Base-by-base conservation (phyloP, 1,140 invertebrate genomes). In the Apis mellifera region DNA sequence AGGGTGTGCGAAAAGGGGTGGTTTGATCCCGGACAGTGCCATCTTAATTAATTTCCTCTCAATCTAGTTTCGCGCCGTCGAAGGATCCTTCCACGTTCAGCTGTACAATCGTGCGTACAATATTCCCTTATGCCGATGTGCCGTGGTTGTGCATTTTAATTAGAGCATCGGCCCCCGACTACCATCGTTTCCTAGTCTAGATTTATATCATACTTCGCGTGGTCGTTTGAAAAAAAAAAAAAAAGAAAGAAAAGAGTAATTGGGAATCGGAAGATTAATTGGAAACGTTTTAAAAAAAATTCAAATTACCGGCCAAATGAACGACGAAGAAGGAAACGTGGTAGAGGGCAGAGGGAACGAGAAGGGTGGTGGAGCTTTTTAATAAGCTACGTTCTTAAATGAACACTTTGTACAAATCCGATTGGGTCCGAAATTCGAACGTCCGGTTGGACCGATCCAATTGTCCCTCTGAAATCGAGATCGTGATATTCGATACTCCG, bases 41-140 rank as follows among this genome's bases (percentile, higher is more conserved):
- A 81, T 88, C 80, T 88, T 88, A 88, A 88, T 88, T 88, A 88
- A 88, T 88, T 88, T 88, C 77, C 80, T 85, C 83, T 85, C 78
- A 78, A 87, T 88, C 79, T 64, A 62, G 68, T 77, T 73, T 77
- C 77, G 26, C 57, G 73, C 19, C 64, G 76, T 71, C 70, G 57
- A 66, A 81, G 68, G 75, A 79, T 85, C 66, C 71, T 78, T 65
- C 71, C 66, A 87, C 48, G 57, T 32, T 32, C 60, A 57, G 42
- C 32, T 55, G 48, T 72, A 59, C 69, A 42, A 59, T 57, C 72
- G 42, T 57, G 57, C 64, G 23, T 66, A 77, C 57, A 82, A 64
- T 64, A 64, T 32, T 32, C 62, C 26, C 75, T 74, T 62, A 48
- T 26, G 26, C 17, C 26, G n/a, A 80, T 65, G 26, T 21, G 21